These are phyloP conservation scores for Euplagia quadripunctaria DNA, from an alignment of 2,888 invertebrate genomes.

Conservation along the genomic window DNA sequence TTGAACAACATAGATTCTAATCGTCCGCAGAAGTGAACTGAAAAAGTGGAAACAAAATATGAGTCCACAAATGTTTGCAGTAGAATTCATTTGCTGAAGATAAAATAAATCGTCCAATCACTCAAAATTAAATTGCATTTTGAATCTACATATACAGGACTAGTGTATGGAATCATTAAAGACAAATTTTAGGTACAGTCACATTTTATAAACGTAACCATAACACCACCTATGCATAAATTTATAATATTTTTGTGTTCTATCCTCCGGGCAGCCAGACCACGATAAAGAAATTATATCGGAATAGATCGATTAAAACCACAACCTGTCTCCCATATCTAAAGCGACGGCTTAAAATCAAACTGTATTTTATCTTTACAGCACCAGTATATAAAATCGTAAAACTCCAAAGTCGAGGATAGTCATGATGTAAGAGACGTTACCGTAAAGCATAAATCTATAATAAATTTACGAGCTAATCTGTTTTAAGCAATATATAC, in stretches of 20 bases:
- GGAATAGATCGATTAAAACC: neutral
- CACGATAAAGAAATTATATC: neutral
- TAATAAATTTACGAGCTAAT: constrained; percentile 37
- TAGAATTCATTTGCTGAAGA: no score
- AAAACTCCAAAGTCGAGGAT: constrained; percentile 28
- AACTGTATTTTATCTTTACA: constrained; percentile 24
- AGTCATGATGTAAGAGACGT: constrained; percentile 25
- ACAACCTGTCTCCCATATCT: neutral
- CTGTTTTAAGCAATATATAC: neutral
- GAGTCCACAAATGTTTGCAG: no score
- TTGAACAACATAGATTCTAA: no score
- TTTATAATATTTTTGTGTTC: neutral
- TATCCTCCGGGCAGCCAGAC: neutral
- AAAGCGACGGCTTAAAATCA: constrained; percentile 15
- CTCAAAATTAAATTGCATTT: no score
- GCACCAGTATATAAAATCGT: constrained; percentile 17
- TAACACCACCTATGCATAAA: neutral
- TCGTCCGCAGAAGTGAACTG: no score
- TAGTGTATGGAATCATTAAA: neutral
- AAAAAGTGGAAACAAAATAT: no score
- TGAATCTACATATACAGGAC: neutral
- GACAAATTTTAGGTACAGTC: neutral
- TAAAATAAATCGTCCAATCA: no score
- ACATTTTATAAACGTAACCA: neutral
- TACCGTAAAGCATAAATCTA: constrained; percentile 42